phyloP scores from a whole-genome alignment of 2,888 invertebrate species.

The Heliconius ethilla region DNA sequence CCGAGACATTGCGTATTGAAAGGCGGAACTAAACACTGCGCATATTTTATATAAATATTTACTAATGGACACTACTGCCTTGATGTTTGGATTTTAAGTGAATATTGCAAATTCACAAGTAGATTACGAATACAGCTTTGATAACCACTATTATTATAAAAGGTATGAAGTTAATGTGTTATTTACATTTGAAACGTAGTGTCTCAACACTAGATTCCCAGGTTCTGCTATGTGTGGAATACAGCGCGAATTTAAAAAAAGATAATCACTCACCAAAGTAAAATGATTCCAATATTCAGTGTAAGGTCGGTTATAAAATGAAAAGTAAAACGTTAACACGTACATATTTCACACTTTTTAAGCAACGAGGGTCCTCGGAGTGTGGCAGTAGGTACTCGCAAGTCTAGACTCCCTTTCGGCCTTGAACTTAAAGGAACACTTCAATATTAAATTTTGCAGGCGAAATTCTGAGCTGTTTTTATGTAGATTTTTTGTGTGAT shows the following conservation, averaged over 20 bases:
- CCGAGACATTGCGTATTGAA: too few species aligned
- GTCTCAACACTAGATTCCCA: background rate
- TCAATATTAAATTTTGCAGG: conserved; percentile 14
- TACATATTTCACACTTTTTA: background rate
- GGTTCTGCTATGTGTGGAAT: background rate
- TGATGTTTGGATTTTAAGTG: too few species aligned
- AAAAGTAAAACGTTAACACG: background rate
- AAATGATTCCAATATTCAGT: background rate
- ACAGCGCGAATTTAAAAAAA: background rate
- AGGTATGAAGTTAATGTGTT: too few species aligned
- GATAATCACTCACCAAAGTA: too few species aligned
- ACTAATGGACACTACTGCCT: too few species aligned
- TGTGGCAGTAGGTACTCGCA: conserved; percentile 7
- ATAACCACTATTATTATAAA: too few species aligned
- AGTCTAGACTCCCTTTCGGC: conserved; percentile 26
- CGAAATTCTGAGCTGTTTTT: background rate
- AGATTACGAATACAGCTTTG: too few species aligned
- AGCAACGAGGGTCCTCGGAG: conserved; percentile 1
- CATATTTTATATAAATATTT: too few species aligned
- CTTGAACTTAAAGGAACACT: conserved; percentile 23
- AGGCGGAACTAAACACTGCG: too few species aligned
- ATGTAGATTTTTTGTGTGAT: background rate
- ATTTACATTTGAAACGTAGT: background rate
- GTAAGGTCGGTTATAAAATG: background rate
- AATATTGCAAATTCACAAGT: too few species aligned